Evolutionary conservation across 2,888 invertebrate species (phyloP), one percentile per base, ranked within the genome.

Genomic region (Craniophora ligustri): DNA sequence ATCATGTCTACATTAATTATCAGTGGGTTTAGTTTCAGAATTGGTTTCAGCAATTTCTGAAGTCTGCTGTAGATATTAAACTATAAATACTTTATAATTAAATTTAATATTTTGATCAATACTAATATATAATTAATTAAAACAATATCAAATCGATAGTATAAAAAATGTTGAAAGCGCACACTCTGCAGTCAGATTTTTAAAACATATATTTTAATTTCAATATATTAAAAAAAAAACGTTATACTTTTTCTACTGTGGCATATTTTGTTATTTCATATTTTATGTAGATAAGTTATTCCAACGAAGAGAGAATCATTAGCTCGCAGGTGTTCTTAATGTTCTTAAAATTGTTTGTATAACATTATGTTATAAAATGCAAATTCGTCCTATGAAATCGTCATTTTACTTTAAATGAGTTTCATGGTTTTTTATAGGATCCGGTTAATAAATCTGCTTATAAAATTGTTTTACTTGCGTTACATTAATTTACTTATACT

Each of bases 311-410:
- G 57, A 21, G 38, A 57, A 72, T 70, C 76, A 74, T 79, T 78
- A 79, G 57, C 40, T 36, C 41, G 40, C 82, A 82, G 82, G 79
- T 82, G 82, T 39, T 44, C 58, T 63, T 80, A 78, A 82, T 76
- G 77, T 55, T 44, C 62, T 48, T 50, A 64, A 67, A 61, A 67
- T 78, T 75, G 64, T 60, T 56, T 23, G 36, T 49, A 63, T 51
- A 44, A 73, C 59, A 49, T 45, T 57, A 21, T 14, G 21, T 58
- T 34, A 50, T 54, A 23, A 32, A 45, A 31, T 26, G 30, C 21
- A 39, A 42, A 31, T 38, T 11, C 2, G 8, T n/a, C 7, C 13
- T 36, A 41, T 53, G 1, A 35, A 30, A 40, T 31, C 5, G 34
- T n/a, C 13, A 32, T 44, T 38, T 6, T 10, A 34, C 2, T n/a